Evolutionary conservation across 2,113 vertebrate species (phyloP), one percentile per base, ranked within the genome.

Genomic region (Apeltes quadracus): DNA sequence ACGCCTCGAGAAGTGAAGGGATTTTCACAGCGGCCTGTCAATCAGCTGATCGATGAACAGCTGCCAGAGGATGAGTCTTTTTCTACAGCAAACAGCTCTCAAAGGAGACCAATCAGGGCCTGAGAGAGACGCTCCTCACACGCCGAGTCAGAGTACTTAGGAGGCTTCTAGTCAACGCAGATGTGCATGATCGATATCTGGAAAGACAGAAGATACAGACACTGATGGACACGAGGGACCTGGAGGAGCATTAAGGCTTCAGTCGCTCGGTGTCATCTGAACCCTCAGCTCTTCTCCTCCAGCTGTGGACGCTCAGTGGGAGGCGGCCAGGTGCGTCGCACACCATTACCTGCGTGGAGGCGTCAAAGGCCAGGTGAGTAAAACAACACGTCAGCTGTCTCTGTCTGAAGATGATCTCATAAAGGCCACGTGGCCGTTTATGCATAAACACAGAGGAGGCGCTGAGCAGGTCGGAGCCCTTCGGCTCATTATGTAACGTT

Each of bases 71-170:
- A 75, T 3, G 6, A 1, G 7, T 56, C 55, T 12, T 66, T 51
- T 55, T 51, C 7, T 34, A 9, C 23, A 44, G 56, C 6, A 14
- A 61, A 65, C 38, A 50, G 68, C 22, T 4, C 54, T 72, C 39
- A 3, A 66, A 75, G 32, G 39, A 41, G 39, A 41, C 39, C 20
- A 22, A 1, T 2, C n/a, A 23, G 68, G 50, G 27, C 27, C 65
- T 66, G 13, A 1, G 18, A 51, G 55, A 62, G 14, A 46, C 34
- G 32, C 10, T 38, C 7, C 22, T 43, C 44, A 66, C 34, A 46
- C 39, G 70, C 62, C 44, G 34, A 76, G 67, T 72, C 43, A 23
- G 36, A 69, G 46, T 67, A 25, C 69, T 66, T 61, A 61, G 69
- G 38, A 61, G 64, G 38, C 43, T 39, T 65, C 59, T 43, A 62